Evolutionary conservation across 2,113 vertebrate genomes (phyloP).

Genomic region (Chloropsis cyanopogon): DNA sequence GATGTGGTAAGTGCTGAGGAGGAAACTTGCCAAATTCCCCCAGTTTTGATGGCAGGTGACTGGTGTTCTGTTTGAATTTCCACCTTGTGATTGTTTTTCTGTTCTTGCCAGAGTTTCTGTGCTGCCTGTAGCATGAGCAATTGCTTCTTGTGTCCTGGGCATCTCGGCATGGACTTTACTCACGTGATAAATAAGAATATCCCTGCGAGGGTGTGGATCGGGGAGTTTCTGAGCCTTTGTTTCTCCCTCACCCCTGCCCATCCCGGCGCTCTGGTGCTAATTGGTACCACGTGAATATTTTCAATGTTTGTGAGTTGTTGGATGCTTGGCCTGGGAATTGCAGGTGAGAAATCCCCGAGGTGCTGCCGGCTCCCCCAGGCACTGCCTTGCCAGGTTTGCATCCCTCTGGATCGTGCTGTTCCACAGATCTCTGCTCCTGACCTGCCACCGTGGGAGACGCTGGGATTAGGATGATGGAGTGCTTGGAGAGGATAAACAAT

Average conservation of each 20-base stretch:
- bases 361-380: neutral
- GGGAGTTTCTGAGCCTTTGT: neutral
- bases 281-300: neutral
- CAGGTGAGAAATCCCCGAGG: neutral
- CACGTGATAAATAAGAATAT: neutral
- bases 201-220: neutral
- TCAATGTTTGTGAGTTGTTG: neutral
- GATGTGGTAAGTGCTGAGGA: slow-evolving; percentile 22
- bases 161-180: neutral
- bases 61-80: neutral
- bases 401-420: neutral
- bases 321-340: neutral
- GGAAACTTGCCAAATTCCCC: neutral
- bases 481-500: slow-evolving; percentile 29
- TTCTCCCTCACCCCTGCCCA: neutral
- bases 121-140: neutral
- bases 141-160: neutral
- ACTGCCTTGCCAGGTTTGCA: neutral
- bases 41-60: neutral
- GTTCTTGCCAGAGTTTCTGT: neutral
- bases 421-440: neutral
- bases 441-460: neutral
- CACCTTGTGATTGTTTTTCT: neutral
- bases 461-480: slow-evolving; percentile 34
- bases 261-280: neutral